A percentile compares a stretch with the other conserved stretches of the same genome.
These are phyloP conservation scores for Aradus depressus DNA, from an alignment of 2,888 invertebrate species.

Conservation along the genomic window DNA sequence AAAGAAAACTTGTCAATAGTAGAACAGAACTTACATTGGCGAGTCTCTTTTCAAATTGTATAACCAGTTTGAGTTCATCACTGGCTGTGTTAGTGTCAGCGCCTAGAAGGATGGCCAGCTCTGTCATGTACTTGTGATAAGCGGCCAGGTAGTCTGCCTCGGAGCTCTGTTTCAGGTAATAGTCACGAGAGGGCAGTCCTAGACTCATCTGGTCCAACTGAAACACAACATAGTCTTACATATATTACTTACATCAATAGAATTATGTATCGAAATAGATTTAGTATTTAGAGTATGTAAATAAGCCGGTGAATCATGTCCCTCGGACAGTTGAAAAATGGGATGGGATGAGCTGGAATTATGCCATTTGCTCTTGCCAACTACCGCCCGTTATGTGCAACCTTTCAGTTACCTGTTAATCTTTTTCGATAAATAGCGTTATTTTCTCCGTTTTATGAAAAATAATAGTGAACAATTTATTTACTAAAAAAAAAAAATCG, in stretches of 20 bases:
- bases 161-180: conserved; percentile 65
- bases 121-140: conserved; percentile 72
- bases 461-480: too few species aligned
- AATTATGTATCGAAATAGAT: not conserved
- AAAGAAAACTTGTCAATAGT: not conserved
- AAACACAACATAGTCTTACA: too few species aligned
- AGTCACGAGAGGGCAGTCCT: conserved; percentile 72
- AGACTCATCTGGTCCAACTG: conserved; percentile 64
- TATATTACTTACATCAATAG: not conserved
- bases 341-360: too few species aligned
- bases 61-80: conserved; percentile 56
- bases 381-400: too few species aligned
- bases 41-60: conserved; percentile 63
- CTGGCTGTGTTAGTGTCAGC: conserved; percentile 54
- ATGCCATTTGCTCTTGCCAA: too few species aligned
- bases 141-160: conserved; percentile 58
- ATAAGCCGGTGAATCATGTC: too few species aligned
- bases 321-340: too few species aligned
- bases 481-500: too few species aligned
- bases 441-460: too few species aligned
- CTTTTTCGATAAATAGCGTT: too few species aligned
- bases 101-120: conserved; percentile 63
- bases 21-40: conserved; percentile 54
- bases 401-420: too few species aligned
- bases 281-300: not conserved